Base-by-base conservation (phyloP, 2,797 vertebrate species). In the Manis javanica region DNA sequence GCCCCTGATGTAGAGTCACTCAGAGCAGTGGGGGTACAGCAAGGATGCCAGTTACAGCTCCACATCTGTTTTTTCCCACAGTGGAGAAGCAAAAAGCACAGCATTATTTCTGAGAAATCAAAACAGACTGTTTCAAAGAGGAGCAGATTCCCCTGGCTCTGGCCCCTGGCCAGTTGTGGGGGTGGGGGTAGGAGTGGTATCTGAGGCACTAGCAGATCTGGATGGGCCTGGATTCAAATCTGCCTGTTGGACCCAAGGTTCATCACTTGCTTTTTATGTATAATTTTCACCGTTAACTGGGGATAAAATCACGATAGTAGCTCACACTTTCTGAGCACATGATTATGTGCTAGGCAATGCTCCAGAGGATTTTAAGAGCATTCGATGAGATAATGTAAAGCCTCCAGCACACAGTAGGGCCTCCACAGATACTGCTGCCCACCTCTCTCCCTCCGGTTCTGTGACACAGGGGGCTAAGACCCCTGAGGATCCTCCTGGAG, bases 181-280 rank as follows among this genome's bases (percentile, higher is more conserved):
- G 18, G 2, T 2, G 0, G 1, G 66, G 39, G 11, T 2, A 46
- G 46, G 46, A 46, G 46, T 11, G 2, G 19, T 1, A 3, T 68
- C 39, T 49, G 53, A 74, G 53, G 68, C 8, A 34, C 7, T 68
- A 63, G n/a, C 7, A 4, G 39, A 61, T 1, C 8, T 49, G 19
- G 24, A 51, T 3, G 83, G 46, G 63, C 34, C 69, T 57, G 31
- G 64, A 42, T 37, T 79, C 37, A 68, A 37, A 59, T 51, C 66
- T 71, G 23, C 37, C 51, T 18, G 24, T 1, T 63, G 19, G 39
- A 7, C 55, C 68, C 66, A 53, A 42, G 51, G 53, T 37, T 21
- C 1, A 3, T 39, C 21, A 49, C 19, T 57, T 68, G 23, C 66
- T 81, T 42, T 37, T 61, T 19, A 4, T 13, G 21, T 19, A 3